These are phyloP conservation scores for Neotoma lepida DNA, from an alignment of 2,113 vertebrate species.

Conservation along the genomic window DNA sequence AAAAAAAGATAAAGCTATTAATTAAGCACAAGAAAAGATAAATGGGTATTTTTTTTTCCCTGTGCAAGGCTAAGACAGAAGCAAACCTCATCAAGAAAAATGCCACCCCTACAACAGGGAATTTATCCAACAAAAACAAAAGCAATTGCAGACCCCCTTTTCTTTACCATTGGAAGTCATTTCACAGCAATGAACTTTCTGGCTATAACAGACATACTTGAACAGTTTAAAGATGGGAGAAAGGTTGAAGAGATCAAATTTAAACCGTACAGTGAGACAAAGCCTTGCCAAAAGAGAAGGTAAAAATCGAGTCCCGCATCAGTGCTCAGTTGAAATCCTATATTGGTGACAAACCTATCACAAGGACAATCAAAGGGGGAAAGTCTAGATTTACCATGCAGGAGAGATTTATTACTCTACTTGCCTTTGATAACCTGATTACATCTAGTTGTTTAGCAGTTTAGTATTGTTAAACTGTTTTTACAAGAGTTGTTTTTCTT, in stretches of 20 bases:
- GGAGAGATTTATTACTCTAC: slow-evolving; percentile 91
- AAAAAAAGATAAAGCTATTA: slow-evolving; percentile 81
- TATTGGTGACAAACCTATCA: slow-evolving; percentile 87
- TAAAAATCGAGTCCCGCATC: slow-evolving; percentile 87
- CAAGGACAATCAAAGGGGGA: slow-evolving; percentile 85
- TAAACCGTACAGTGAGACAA: slow-evolving; percentile 85
- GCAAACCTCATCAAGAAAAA: slow-evolving; percentile 83
- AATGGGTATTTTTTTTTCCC: slow-evolving; percentile 71
- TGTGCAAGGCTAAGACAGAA: slow-evolving; percentile 79
- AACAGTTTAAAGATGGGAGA: slow-evolving; percentile 81
- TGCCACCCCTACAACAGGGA: slow-evolving; percentile 84
- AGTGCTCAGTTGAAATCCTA: slow-evolving; percentile 86
- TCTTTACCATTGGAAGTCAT: slow-evolving; percentile 77
- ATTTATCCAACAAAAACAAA: slow-evolving; percentile 76
- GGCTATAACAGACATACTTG: slow-evolving; percentile 81
- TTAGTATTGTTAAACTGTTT: slow-evolving; percentile 92
- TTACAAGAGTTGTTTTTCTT: slow-evolving; percentile 83
- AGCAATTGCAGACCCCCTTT: slow-evolving; percentile 78
- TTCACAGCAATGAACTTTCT: slow-evolving; percentile 84
- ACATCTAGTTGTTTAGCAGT: slow-evolving; percentile 91
- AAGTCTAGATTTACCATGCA: slow-evolving; percentile 91
- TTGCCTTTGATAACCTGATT: slow-evolving; percentile 92
- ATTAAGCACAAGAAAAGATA: slow-evolving; percentile 79
- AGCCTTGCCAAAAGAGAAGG: slow-evolving; percentile 81
- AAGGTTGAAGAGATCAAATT: slow-evolving; percentile 85